Conservation (phyloP, 2,113 vertebrate species). For the Brachypodius melanocephalos region DNA sequence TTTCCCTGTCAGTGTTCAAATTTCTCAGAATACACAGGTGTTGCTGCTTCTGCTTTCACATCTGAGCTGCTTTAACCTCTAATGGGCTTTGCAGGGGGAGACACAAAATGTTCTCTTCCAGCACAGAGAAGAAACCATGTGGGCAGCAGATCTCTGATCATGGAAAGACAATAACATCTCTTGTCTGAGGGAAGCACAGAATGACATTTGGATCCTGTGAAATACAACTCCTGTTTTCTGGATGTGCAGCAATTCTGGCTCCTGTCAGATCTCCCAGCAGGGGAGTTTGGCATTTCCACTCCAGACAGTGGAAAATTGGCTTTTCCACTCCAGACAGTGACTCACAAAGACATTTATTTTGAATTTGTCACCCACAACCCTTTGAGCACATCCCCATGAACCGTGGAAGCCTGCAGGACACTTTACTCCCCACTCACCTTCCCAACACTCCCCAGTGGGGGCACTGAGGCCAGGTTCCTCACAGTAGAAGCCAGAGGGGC, state of each 20-base stretch:
- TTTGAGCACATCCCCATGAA: not conserved
- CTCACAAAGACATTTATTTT: not conserved
- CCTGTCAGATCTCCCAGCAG: not conserved
- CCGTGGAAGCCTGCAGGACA: not conserved
- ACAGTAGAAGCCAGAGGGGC: constrained; percentile 84
- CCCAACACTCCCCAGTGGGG: constrained; percentile 81
- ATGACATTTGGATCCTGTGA: too few relatives aligned
- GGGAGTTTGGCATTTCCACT: not conserved
- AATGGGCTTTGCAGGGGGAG: not conserved
- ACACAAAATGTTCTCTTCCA: not conserved
- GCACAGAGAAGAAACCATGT: not conserved
- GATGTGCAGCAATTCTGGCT: not conserved
- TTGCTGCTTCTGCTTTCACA: not conserved
- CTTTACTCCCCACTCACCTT: constrained; percentile 64
- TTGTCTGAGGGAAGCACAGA: not conserved
- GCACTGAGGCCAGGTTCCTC: constrained; percentile 72
- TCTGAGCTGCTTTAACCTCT: not conserved
- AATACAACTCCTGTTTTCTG: not conserved
- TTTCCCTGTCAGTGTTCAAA: not conserved
- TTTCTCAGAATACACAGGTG: not conserved
- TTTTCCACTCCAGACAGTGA: not conserved
- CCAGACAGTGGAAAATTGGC: not conserved
- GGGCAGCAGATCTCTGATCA: not conserved
- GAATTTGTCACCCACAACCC: not conserved
- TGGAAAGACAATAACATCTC: not conserved